A percentile compares a stretch with the other conserved stretches of the same genome.
Conservation (phyloP, 2,113 vertebrate genomes). For the Rhabdornis inornatus region DNA sequence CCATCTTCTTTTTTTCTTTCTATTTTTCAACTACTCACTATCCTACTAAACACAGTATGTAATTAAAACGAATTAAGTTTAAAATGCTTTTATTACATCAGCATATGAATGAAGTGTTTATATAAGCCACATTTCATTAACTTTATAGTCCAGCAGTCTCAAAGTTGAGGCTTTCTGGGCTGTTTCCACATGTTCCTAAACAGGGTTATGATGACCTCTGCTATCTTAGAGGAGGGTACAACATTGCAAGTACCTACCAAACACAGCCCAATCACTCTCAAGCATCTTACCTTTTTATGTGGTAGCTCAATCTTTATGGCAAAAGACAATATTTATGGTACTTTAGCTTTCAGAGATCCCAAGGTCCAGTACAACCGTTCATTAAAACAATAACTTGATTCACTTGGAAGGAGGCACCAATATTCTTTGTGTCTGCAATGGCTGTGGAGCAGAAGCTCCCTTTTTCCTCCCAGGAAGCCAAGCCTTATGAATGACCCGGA, state of each 20-base stretch:
- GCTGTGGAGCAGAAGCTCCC: not conserved
- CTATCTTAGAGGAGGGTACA: not conserved
- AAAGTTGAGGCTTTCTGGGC: not conserved
- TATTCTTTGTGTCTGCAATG: accelerated
- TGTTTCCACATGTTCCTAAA: not conserved
- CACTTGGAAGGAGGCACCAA: not conserved
- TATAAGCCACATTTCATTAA: not conserved
- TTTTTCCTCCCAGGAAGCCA: not conserved
- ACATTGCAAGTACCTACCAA: not conserved
- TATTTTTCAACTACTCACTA: not conserved
- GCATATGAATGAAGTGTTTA: not conserved
- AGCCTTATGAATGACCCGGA: not conserved
- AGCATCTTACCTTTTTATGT: not conserved
- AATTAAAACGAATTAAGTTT: not conserved
- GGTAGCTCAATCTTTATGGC: not conserved
- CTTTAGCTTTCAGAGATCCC: not conserved
- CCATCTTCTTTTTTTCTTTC: not conserved
- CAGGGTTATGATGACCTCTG: not conserved
- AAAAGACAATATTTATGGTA: not conserved
- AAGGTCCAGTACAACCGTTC: not conserved
- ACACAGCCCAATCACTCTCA: not conserved
- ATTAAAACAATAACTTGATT: not conserved
- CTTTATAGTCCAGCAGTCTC: not conserved
- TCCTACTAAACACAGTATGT: not conserved
- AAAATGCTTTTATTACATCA: not conserved